phyloP scores from a whole-genome alignment of 2,113 vertebrate species.

The Sus scrofa region T2T-Sscrofa CM000820.6:18009001-18009500 shows the following conservation, averaged over 20 bases:
- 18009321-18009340: background rate
- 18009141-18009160: background rate
- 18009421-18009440: background rate
- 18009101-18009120: background rate
- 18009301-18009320: background rate
- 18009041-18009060: background rate
- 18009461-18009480: background rate
- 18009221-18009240: background rate
- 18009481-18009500: background rate
- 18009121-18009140: background rate
- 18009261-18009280: background rate
- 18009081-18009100: background rate
- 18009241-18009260: background rate
- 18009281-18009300: background rate
- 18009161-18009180: background rate
- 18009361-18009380: background rate
- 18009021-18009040: background rate
- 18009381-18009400: background rate
- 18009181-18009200: background rate
- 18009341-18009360: background rate
- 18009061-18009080: background rate
- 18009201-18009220: background rate
- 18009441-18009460: slow-evolving; percentile 26
- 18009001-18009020: background rate
- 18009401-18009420: background rate